These are phyloP conservation scores for Heliocidaris tuberculata DNA, from an alignment of 35 echinoderm and acorn worm species.

Conservation along the genomic window DNA sequence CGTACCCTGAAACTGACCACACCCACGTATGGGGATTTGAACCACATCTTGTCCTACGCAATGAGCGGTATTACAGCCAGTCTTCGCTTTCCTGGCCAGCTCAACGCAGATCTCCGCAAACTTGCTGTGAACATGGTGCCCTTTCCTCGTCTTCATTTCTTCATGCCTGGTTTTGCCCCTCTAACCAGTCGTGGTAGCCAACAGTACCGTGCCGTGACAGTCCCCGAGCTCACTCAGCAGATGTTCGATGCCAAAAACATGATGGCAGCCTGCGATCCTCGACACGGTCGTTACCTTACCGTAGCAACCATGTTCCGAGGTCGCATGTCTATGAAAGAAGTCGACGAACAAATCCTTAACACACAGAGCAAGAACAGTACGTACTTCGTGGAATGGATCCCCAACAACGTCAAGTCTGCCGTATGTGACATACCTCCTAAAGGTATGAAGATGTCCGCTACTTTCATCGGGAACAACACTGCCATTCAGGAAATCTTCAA, in stretches of 20 bases:
- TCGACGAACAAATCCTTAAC: conserved; percentile 89
- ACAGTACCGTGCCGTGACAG: conserved; percentile 36
- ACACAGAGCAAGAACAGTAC: conserved; percentile 50
- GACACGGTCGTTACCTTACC: conserved; percentile 85
- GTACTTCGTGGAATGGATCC: conserved; percentile 24
- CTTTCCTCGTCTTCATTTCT: conserved; percentile 63
- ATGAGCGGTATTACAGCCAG: conserved; percentile 19
- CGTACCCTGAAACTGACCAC: conserved; percentile 19
- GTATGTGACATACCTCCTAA: conserved; percentile 12
- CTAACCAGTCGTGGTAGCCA: conserved; percentile 48
- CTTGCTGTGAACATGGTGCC: conserved; percentile 51
- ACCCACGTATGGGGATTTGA: conserved; percentile 18
- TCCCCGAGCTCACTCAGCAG: conserved; percentile 83
- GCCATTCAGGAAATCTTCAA: conserved; percentile 31
- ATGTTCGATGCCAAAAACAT: conserved; percentile 98
- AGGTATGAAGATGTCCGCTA: conserved; percentile 21
- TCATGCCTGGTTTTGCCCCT: conserved; percentile 52
- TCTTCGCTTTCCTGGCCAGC: conserved; percentile 1
- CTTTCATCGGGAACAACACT: conserved; percentile 7
- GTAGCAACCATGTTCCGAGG: conserved; percentile 86
- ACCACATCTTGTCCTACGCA: not conserved
- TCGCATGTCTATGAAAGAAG: conserved; percentile 96
- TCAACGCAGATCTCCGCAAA: conserved; percentile 44
- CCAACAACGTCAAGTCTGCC: conserved; percentile 1
- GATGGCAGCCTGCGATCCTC: conserved; percentile 95